Conservation (phyloP, 2,797 vertebrate genomes). For the Catharus ustulatus region DNA sequence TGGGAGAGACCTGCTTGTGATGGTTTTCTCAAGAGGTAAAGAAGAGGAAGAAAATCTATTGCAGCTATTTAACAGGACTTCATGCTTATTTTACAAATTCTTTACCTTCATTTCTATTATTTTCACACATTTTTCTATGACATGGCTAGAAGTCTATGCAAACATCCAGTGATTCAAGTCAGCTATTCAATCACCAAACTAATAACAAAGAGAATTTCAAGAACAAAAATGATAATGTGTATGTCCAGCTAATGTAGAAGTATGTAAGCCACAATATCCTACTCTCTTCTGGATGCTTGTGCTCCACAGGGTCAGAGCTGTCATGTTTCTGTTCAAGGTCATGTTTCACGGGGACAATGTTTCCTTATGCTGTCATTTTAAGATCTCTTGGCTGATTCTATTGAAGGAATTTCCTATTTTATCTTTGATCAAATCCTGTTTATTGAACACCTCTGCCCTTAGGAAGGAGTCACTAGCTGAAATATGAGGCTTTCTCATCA, state of each 20-base stretch:
- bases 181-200: neutral
- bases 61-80: neutral
- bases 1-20: neutral
- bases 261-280: neutral
- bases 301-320: neutral
- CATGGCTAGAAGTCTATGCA: neutral
- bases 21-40: neutral
- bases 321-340: neutral
- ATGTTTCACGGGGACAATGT: neutral
- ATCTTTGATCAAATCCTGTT: neutral
- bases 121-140: neutral
- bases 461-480: neutral
- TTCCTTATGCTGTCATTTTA: neutral
- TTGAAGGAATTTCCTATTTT: neutral
- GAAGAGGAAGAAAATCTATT: neutral
- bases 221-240: neutral
- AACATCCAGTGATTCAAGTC: neutral
- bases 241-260: neutral
- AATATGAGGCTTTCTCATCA: neutral
- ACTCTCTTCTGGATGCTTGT: neutral
- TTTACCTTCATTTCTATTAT: neutral
- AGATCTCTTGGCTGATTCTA: neutral
- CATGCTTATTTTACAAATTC: neutral
- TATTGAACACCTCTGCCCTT: neutral
- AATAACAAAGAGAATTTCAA: neutral